Evolutionary conservation across 2,888 invertebrate genomes (phyloP).

Genomic region (Campoplex nolae): DNA sequence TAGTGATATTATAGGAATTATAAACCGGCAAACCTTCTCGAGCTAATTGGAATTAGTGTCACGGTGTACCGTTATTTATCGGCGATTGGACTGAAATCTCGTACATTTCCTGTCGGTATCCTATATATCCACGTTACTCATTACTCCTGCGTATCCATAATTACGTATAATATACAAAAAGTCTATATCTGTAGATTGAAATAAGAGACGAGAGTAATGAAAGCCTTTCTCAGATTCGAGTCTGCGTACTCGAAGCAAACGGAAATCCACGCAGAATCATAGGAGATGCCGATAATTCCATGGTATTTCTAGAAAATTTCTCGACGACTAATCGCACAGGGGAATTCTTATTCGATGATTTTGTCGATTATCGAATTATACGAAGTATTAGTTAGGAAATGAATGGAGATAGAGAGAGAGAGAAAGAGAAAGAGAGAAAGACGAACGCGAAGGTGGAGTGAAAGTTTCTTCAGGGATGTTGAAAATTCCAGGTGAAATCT

Average conservation of each 20-base stretch:
- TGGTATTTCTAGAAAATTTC: constrained; percentile 42
- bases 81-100: constrained; percentile 46
- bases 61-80: constrained; percentile 54
- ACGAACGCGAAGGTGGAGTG: constrained; percentile 7
- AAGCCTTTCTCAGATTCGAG: neutral
- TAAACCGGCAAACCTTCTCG: constrained; percentile 40
- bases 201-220: constrained; percentile 13
- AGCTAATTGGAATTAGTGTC: constrained; percentile 66
- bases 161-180: neutral
- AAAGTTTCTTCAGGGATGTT: constrained; percentile 31
- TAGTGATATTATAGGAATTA: constrained; percentile 49
- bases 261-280: constrained; percentile 1
- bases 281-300: constrained; percentile 46
- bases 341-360: constrained; percentile 23
- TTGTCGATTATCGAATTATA: constrained; percentile 51
- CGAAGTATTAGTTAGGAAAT: constrained; percentile 16
- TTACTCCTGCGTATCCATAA: constrained; percentile 5
- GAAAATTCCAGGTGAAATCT: neutral
- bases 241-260: neutral
- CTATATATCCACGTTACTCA: constrained; percentile 10
- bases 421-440: neutral
- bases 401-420: neutral
- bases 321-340: constrained; percentile 18
- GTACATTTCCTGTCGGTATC: constrained; percentile 34
- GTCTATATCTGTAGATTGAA: neutral